These are phyloP conservation scores for Struthio camelus DNA, from an alignment of 2,113 vertebrate species.

Conservation along the genomic window DNA sequence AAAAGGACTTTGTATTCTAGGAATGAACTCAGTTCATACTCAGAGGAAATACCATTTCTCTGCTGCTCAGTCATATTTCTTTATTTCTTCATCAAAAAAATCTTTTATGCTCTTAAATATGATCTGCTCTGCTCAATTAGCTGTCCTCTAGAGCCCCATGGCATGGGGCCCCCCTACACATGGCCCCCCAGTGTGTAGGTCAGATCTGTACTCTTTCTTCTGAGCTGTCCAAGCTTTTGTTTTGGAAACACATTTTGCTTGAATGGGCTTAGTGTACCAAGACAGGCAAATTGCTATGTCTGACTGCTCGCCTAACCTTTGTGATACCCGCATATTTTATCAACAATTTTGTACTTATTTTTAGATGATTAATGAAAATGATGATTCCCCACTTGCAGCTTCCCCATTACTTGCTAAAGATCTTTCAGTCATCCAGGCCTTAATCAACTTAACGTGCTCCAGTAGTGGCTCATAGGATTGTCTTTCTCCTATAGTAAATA, in stretches of 20 bases:
- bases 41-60: background rate
- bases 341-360: background rate
- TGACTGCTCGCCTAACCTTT: background rate
- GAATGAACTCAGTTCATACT: background rate
- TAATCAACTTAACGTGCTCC: background rate
- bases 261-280: background rate
- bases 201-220: background rate
- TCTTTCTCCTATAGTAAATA: background rate
- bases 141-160: background rate
- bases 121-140: conserved; percentile 12
- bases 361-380: background rate
- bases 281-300: background rate
- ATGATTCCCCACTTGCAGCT: background rate
- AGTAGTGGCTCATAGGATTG: background rate
- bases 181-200: background rate
- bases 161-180: too few species aligned
- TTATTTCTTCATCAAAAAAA: background rate
- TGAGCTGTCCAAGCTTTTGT: background rate
- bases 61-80: background rate
- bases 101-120: conserved; percentile 7
- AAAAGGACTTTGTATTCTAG: background rate
- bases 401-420: background rate
- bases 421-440: background rate
- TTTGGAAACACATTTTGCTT: conserved; percentile 13
- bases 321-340: background rate